These are phyloP conservation scores for Morelia viridis DNA, from an alignment of 2,797 vertebrate species.

Conservation along the genomic window DNA sequence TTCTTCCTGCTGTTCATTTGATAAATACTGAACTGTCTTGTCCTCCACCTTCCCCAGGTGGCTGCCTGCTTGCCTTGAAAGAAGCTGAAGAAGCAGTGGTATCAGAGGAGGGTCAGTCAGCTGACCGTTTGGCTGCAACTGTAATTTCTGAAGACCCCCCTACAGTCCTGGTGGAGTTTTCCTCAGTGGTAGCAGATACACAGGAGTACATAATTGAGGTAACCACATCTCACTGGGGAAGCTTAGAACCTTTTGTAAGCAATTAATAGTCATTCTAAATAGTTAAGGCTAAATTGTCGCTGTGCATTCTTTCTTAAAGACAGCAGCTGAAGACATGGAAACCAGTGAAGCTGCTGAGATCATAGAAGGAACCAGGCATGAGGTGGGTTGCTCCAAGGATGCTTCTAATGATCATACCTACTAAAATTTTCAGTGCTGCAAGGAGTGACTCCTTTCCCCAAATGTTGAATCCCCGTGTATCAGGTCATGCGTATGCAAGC, in stretches of 20 bases:
- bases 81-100: slow-evolving; percentile 73
- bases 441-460: neutral
- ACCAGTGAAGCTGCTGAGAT: slow-evolving; percentile 76
- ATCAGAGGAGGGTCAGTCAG: slow-evolving; percentile 76
- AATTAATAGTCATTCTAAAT: no score
- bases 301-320: slow-evolving; percentile 54
- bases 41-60: slow-evolving; percentile 73
- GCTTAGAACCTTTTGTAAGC: neutral
- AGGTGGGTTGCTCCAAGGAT: slow-evolving; percentile 59
- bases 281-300: neutral
- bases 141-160: slow-evolving; percentile 90
- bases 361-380: slow-evolving; percentile 73
- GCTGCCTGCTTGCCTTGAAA: slow-evolving; percentile 81
- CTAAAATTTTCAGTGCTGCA: neutral
- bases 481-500: neutral
- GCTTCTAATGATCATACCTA: neutral
- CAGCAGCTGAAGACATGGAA: slow-evolving; percentile 76
- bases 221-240: neutral
- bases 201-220: slow-evolving; percentile 99
- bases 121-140: slow-evolving; percentile 75
- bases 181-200: slow-evolving; percentile 95
- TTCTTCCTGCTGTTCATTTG: neutral
- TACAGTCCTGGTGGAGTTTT: slow-evolving; percentile 94
- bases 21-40: neutral
- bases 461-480: neutral